Base-by-base conservation (phyloP, 2,113 vertebrate genomes). In the Neotragus moschatus region DNA sequence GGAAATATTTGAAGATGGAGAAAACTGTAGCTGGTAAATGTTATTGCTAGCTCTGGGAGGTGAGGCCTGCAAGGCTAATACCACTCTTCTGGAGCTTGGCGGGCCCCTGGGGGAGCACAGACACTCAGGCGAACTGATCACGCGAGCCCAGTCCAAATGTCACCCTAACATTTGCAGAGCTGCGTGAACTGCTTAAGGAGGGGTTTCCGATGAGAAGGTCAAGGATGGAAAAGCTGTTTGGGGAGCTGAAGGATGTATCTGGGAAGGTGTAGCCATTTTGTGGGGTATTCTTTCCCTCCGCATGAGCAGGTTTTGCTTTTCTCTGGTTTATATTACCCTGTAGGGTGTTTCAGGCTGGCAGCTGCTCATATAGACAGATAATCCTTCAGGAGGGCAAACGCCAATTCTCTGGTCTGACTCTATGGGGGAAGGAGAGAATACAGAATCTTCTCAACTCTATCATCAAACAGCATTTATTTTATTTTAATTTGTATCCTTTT, bases 141-240 rank as follows among this genome's bases (percentile, higher is more conserved):
- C 93, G 89, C 86, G 97, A 98, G 98, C 97, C 92, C 93, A 98
- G 88, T 98, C 97, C 98, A 99, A 99, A 99, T 99, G 98, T 99
- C 99, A 99, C 97, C 97, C 96, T 99, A 99, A 99, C 98, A 99
- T 99, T 99, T 99, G 98, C 98, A 98, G 96, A 99, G 97, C 93
- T 96, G 92, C 87, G 90, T 97, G 96, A 98, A 96, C 97, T 96
- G 84, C 98, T 98, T 96, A 94, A 84, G 92, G 97, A 98, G 97
- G 96, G 97, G 97, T 94, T 89, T 97, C 97, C 51, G 39, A 51
- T 1, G 96, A 98, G 94, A 98, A 98, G 93, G 95, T 93, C 98
- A 98, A 80, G 51, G 80, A 94, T 55, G 94, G 93, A 91, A 98
- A 97, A 98, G 84, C 95, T 98, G 56, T n/a, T 97, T 79, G 75